Evolutionary conservation across 2,888 invertebrate genomes (phyloP).

Genomic region (Acrobeloides nanus): DNA sequence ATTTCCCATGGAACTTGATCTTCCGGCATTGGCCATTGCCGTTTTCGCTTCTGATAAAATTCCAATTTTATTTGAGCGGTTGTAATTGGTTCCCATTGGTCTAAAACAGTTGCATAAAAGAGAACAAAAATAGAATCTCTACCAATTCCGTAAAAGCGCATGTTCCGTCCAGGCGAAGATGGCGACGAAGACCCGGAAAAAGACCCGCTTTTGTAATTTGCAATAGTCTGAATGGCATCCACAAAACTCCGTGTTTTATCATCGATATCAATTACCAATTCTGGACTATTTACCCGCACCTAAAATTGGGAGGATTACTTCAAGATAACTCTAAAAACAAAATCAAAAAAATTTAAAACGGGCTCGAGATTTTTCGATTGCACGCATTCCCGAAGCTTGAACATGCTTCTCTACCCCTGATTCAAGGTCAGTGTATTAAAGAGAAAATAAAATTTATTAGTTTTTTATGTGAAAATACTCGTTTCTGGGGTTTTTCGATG

Average conservation of each 20-base stretch:
- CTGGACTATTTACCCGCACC: constrained; percentile 45
- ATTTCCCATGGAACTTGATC: constrained; percentile 97
- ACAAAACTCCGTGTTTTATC: constrained; percentile 36
- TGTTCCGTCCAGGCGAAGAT: constrained; percentile 15
- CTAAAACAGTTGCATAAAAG: constrained; percentile 14
- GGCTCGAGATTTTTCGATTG: no score
- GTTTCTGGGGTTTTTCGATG: no score
- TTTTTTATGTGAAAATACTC: no score
- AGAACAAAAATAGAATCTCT: neutral
- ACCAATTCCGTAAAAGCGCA: constrained; percentile 27
- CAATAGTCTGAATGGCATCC: constrained; percentile 21
- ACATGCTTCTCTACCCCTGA: no score
- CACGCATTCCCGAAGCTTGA: no score
- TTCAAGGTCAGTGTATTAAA: no score
- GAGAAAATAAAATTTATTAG: no score
- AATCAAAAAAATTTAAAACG: neutral
- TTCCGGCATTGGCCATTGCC: constrained; percentile 77
- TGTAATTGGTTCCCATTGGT: constrained; percentile 27
- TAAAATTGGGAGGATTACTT: no score
- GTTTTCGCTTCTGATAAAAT: constrained; percentile 36
- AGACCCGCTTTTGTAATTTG: constrained; percentile 20
- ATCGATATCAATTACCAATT: constrained; percentile 34
- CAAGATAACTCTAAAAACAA: no score
- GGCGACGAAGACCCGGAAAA: constrained; percentile 9
- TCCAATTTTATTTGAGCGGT: constrained; percentile 39